Evolutionary conservation across 2,888 invertebrate genomes (phyloP), one percentile per base, ranked within the genome.

Genomic region (Pammene fasciana): DNA sequence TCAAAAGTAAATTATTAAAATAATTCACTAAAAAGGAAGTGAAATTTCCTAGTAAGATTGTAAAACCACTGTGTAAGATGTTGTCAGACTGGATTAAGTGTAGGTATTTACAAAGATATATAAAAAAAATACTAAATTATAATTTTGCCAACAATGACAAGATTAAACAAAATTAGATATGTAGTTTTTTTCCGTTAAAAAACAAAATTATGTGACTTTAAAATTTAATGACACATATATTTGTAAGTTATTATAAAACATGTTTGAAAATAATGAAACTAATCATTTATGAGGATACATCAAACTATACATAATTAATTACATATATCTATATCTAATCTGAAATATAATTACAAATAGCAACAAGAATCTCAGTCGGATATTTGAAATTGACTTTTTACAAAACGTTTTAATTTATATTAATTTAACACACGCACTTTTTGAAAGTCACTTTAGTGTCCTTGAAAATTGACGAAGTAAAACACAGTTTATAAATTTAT

Each of bases 301-400:
- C 57, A 65, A 74, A 71, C 61, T 73, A 74, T 76, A 75, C 68
- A 75, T 70, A 52, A 68, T 34, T 55, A 46, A 48, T 71, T 67
- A 67, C 59, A 62, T 70, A 50, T 64, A 66, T 50, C 43, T 60
- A 46, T 48, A 55, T 57, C 61, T 68, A 72, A 60, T 67, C 55
- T 46, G 62, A 65, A 59, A 59, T 65, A 65, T 66, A 66, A 60
- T 75, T 76, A 77, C 71, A 75, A 73, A 76, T 80, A 85, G 85
- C 84, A 86, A 86, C 85, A 86, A 82, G 85, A 88, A 84, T 85
- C 82, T 89, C 85, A 87, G 84, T 86, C 82, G 79, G 80, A 79
- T 80, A 78, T 77, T 76, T 73, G 76, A 82, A 88, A 87, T 88
- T 88, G 88, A 88, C 88, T 76, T 76, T 75, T 75, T 73, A 75